Percentiles rank a stretch among this genome's conserved stretches.
Evolutionary conservation across 2,888 invertebrate species (phyloP).

Genomic region (Amaurobius ferox): DNA sequence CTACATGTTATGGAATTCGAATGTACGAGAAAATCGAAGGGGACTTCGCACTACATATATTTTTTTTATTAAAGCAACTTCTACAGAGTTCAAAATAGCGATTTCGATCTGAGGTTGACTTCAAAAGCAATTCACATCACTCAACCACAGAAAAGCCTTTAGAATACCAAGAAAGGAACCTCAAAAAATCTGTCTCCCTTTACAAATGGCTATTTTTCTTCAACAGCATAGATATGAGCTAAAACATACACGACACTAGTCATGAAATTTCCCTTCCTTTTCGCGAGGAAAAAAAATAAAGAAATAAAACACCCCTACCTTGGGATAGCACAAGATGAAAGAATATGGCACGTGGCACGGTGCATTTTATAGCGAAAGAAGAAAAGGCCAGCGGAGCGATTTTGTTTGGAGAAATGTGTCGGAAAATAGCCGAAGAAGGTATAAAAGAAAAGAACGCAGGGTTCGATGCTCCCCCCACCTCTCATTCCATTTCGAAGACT

Average conservation of each 20-base stretch:
- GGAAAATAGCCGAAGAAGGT: conserved; percentile 62
- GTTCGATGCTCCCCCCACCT: not conserved
- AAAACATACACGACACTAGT: not conserved
- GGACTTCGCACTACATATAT: no score
- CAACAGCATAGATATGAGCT: not conserved
- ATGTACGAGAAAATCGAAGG: no score
- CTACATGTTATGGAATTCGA: no score
- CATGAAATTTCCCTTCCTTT: not conserved
- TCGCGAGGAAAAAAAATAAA: conserved; percentile 10
- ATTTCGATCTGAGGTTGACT: no score
- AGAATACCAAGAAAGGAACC: not conserved
- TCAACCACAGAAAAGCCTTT: no score
- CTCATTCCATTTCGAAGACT: conserved; percentile 24
- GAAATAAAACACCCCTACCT: conserved; percentile 10
- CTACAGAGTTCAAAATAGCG: no score
- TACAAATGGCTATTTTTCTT: conserved; percentile 11
- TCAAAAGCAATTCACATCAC: no score
- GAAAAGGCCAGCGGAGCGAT: conserved; percentile 5
- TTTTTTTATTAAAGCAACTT: no score
- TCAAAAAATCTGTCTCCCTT: not conserved
- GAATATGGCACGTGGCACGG: not conserved
- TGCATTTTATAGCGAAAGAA: not conserved
- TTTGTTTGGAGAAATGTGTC: conserved; percentile 61
- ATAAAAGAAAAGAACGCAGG: conserved; percentile 21
- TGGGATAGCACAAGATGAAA: conserved; percentile 47